These are phyloP conservation scores for Pipistrellus pipistrellus DNA, from an alignment of 2,797 vertebrate species.

Conservation along the genomic window DNA sequence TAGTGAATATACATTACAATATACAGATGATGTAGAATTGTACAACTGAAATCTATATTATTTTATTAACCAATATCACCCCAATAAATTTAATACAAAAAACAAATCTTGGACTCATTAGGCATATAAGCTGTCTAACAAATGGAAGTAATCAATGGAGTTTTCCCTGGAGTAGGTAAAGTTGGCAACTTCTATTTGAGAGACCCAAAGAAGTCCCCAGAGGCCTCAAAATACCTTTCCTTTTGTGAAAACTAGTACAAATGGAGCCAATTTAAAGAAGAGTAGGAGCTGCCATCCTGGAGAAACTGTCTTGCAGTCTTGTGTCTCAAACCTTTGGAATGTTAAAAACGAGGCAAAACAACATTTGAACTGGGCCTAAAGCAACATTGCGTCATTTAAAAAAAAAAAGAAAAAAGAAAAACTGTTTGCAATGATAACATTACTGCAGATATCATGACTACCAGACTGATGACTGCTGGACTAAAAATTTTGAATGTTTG, in stretches of 20 bases:
- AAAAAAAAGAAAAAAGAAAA: background rate
- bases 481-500: background rate
- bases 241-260: background rate
- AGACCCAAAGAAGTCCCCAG: background rate
- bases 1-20: background rate
- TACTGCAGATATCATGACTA: background rate
- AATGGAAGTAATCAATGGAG: background rate
- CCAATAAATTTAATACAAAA: background rate
- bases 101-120: background rate
- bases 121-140: background rate
- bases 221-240: background rate
- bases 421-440: background rate
- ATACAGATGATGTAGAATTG: background rate
- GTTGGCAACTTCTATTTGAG: background rate
- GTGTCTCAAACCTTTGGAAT: background rate
- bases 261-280: background rate
- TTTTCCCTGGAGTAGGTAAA: background rate
- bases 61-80: background rate
- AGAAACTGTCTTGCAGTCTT: background rate
- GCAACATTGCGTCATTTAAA: background rate
- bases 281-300: background rate
- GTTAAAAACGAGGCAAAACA: background rate
- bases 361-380: background rate
- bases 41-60: background rate
- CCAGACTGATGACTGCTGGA: background rate